Percentiles rank a stretch among this genome's conserved stretches.
phyloP scores from a whole-genome alignment of 64 coral and sea anemone genomes.

The Stylophora pistillata region DNA sequence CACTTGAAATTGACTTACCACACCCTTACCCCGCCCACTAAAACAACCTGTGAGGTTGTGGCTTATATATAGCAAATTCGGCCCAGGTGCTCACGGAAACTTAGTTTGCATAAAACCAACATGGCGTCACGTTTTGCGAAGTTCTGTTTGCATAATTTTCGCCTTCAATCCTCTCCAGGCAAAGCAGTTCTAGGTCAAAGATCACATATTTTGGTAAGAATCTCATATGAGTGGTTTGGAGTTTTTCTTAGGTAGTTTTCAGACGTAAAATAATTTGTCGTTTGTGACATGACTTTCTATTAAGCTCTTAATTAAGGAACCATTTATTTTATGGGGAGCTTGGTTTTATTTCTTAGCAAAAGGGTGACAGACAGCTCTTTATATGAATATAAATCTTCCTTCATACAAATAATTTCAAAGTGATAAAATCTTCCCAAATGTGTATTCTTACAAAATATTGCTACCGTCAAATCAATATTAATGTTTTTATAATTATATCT shows the following conservation, averaged over 20 bases:
- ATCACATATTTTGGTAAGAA: not conserved
- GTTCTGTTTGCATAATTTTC: not conserved
- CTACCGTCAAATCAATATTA: not conserved
- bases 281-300: not conserved
- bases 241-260: no score
- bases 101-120: not conserved
- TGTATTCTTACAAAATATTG: not conserved
- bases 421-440: not conserved
- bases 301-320: no score
- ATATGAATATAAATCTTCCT: no score
- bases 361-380: no score
- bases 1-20: no score
- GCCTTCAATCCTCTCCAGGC: not conserved
- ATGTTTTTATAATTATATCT: not conserved
- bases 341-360: not conserved
- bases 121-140: constrained; percentile 30
- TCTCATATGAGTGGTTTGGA: not conserved
- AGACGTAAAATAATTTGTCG: not conserved
- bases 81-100: not conserved
- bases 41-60: not conserved
- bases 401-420: not conserved
- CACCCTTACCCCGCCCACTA: constrained; percentile 1
- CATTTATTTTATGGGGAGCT: no score
- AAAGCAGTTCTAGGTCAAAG: not conserved
- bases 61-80: not conserved